Percentiles rank a stretch among this genome's conserved stretches.
These are phyloP conservation scores for Antennarius maculatus DNA, from an alignment of 2,797 vertebrate species.

Conservation along the genomic window DNA sequence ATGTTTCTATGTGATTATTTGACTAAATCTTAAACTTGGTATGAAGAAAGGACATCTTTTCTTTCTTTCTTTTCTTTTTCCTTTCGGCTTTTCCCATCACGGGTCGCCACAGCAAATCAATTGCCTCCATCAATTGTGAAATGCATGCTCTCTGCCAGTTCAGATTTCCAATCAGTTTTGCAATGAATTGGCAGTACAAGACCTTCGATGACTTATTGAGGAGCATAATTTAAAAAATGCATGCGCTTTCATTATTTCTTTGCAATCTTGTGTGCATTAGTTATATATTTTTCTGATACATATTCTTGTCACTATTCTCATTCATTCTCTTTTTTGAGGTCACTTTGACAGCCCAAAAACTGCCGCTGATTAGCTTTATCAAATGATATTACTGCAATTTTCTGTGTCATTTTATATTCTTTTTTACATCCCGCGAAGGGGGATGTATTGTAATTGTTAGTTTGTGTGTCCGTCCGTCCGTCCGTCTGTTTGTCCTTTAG, in stretches of 20 bases:
- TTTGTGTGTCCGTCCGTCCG: no score
- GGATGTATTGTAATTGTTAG: no score
- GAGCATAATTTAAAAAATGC: conserved; percentile 37
- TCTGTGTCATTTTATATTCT: conserved; percentile 27
- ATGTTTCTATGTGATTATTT: conserved; percentile 21
- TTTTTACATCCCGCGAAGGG: no score
- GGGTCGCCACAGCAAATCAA: no score
- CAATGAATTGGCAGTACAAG: conserved; percentile 11
- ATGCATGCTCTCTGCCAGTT: conserved; percentile 32
- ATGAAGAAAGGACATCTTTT: conserved; percentile 36
- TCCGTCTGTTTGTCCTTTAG: no score
- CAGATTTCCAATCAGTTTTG: conserved; percentile 51
- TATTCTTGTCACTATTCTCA: not conserved
- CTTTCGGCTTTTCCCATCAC: no score
- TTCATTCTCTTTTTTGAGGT: conserved; percentile 43
- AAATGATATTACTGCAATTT: conserved; percentile 15
- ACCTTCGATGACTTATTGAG: conserved; percentile 33
- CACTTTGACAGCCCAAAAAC: conserved; percentile 3
- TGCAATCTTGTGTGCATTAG: not conserved
- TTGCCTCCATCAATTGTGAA: conserved; percentile 11
- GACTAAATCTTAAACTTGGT: conserved; percentile 48
- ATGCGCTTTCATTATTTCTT: conserved; percentile 28
- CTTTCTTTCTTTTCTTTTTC: conserved; percentile 6
- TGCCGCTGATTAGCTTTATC: conserved; percentile 14
- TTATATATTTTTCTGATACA: conserved; percentile 11